These are phyloP conservation scores for Hyperoplus lanceolatus DNA, from an alignment of 2,797 vertebrate genomes.

Conservation along the genomic window DNA sequence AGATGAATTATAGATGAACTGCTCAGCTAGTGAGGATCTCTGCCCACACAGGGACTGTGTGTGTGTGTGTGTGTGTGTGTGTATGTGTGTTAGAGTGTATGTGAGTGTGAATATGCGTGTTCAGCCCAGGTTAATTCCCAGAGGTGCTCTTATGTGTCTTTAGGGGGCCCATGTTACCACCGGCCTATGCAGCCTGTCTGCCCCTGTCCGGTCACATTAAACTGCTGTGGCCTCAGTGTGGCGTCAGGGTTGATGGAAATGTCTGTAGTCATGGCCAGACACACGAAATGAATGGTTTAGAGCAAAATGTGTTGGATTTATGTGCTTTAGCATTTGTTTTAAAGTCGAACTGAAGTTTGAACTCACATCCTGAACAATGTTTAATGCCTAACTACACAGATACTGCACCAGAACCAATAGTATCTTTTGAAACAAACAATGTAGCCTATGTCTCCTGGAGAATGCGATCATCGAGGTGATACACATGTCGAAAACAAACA, in stretches of 20 bases:
- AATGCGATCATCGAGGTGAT: not conserved
- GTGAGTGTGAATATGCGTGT: constrained; percentile 70
- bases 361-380: not conserved
- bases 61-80: constrained; percentile 39
- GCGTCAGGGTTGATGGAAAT: constrained; percentile 45
- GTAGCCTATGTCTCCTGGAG: not conserved
- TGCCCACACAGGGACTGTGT: constrained; percentile 67
- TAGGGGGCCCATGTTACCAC: constrained; percentile 48
- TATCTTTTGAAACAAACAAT: not conserved
- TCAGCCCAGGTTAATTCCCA: constrained; percentile 66
- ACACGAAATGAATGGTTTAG: constrained; percentile 20
- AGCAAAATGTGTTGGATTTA: not conserved
- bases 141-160: constrained; percentile 66
- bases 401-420: not conserved
- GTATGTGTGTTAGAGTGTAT: constrained; percentile 42
- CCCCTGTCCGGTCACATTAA: constrained; percentile 30
- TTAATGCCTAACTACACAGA: constrained; percentile 4
- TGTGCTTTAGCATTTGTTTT: not conserved
- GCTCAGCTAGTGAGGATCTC: constrained; percentile 65
- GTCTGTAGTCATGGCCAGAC: constrained; percentile 12
- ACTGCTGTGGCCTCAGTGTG: constrained; percentile 50
- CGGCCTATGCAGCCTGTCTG: constrained; percentile 34
- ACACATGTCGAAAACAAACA: not conserved
- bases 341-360: not conserved
- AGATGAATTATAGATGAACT: constrained; percentile 83